Conservation (phyloP, 2,113 vertebrate genomes). For the Tragelaphus strepsiceros region DNA sequence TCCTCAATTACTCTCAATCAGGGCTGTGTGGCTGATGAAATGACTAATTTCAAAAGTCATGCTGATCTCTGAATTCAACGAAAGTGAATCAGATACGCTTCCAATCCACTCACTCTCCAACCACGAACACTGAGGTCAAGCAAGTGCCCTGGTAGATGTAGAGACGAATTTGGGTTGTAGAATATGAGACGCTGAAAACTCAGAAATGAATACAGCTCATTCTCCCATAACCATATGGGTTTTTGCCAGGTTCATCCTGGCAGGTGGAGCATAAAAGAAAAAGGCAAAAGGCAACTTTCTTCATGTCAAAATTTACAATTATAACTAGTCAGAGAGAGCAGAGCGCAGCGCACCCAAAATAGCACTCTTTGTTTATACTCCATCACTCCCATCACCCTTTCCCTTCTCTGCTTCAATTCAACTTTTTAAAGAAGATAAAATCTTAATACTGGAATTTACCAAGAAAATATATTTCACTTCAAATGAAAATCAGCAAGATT, state of each 20-base stretch:
- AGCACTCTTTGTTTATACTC: background rate
- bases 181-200: background rate
- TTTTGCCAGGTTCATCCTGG: background rate
- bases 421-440: background rate
- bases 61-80: background rate
- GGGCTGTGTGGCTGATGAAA: background rate
- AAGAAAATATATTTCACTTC: background rate
- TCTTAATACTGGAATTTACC: constrained; percentile 1
- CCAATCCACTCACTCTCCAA: background rate
- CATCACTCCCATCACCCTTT: background rate
- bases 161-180: background rate
- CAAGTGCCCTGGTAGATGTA: background rate
- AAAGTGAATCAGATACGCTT: background rate
- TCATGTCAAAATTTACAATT: constrained; percentile 21
- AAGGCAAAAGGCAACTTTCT: background rate
- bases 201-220: background rate
- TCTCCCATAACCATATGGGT: background rate
- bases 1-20: background rate
- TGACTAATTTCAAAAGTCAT: background rate
- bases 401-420: background rate
- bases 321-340: constrained; percentile 17
- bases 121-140: background rate
- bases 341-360: background rate
- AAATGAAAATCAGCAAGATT: constrained; percentile 20
- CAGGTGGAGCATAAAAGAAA: background rate